Evolutionary conservation across 2,888 invertebrate species (phyloP).

Genomic region (Cataglyphis albicans): DNA sequence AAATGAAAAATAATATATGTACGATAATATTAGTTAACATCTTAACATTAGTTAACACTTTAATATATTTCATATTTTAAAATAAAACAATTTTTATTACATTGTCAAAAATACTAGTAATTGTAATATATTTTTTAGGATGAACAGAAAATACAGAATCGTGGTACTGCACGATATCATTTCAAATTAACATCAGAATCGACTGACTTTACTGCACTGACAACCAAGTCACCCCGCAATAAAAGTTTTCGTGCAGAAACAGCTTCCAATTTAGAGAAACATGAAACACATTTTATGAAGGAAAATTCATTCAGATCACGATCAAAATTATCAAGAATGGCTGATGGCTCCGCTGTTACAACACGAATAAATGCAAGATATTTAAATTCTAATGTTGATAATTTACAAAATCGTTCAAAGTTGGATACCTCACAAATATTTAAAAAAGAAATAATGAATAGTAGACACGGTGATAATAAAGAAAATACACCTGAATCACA

Average conservation of each 20-base stretch:
- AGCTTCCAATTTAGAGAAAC: conserved; percentile 51
- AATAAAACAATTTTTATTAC: background rate
- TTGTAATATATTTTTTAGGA: conserved; percentile 73
- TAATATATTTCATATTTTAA: background rate
- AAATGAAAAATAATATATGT: background rate
- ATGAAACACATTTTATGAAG: conserved; percentile 49
- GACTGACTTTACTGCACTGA: conserved; percentile 56
- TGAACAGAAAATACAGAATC: conserved; percentile 74
- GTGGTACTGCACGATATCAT: conserved; percentile 78
- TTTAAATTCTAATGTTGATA: background rate
- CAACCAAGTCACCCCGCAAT: conserved; percentile 60
- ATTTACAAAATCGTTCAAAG: conserved; percentile 18
- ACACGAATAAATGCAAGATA: conserved; percentile 7
- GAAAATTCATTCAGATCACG: conserved; percentile 38
- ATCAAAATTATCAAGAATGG: conserved; percentile 33
- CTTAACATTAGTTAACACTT: background rate
- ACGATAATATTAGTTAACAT: background rate
- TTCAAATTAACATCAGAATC: conserved; percentile 72
- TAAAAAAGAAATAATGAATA: conserved; percentile 7
- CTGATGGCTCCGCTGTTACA: conserved; percentile 3
- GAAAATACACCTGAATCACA: background rate
- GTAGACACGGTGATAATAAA: background rate
- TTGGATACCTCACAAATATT: background rate
- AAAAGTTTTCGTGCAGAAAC: conserved; percentile 49
- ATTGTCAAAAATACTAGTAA: background rate